Base-by-base conservation (phyloP, 2,113 vertebrate species). In the Notarius quadriscutis region DNA sequence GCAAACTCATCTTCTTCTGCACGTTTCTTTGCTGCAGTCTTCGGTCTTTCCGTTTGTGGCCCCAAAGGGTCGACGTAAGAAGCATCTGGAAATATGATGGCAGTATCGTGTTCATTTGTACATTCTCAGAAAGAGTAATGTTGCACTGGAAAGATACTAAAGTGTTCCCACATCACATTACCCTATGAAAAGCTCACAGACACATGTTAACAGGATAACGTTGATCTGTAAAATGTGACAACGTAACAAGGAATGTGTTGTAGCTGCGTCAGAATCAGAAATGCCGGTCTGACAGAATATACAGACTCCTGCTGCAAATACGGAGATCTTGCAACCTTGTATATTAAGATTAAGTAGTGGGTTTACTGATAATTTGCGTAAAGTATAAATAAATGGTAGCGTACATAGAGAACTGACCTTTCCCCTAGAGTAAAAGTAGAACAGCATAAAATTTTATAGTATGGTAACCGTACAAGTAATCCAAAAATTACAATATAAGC, bases 11-110 rank as follows among this genome's bases (percentile, higher is more conserved):
- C 97, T 5, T 99, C 98, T 0, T 99, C 98, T 0, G 78, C 30
- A 51, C 93, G 96, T 88, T 95, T 97, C 91, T 94, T 97, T 86
- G 96, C 96, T 62, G 97, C 97, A 0, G 98, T 99, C 95, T 97
- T 99, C 30, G 97, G 98, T 92, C 98, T 95, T 93, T 99, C 98
- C 88, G 91, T 89, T 92, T 97, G 97, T 58, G 97, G 97, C 25
- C 97, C 98, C 91, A 99, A 96, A 0, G 98, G 98, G 91, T 99
- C 97, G 85, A 96, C 18, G 5, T 99, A 99, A 30, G 96, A 97
- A 0, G 96, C 97, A 91, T 99, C 98, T 99, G 89, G 81, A 92
- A 86, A 83, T 2, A 87, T 53, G 51, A 86, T 74, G 15, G 41
- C 30, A 83, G 69, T 22, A 57, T 5, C 30, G 22, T 25, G 14